Percentiles rank a stretch among this genome's conserved stretches.
phyloP scores from a whole-genome alignment of 2,888 invertebrate species.

The Acanthopleura granulata region DNA sequence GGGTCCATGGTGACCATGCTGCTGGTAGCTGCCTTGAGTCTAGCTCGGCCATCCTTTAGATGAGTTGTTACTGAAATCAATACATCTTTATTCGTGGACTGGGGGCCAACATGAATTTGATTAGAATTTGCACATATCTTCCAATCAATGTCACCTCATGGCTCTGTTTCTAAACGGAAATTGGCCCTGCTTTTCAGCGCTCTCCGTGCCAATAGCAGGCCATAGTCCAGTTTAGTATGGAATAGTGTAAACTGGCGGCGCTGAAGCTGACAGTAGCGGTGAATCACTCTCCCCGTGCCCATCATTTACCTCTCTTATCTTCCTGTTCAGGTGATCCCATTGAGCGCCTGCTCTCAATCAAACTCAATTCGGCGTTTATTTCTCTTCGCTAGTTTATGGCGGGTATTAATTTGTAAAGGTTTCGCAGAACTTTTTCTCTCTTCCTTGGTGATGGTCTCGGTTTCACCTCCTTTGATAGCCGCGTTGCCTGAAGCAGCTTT shows the following conservation, averaged over 20 bases:
- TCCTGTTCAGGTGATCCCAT: conserved; percentile 13
- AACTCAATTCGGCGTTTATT: conserved; percentile 16
- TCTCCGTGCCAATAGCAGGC: not conserved
- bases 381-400: conserved; percentile 2
- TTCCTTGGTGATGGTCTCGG: no score
- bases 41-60: conserved; percentile 4
- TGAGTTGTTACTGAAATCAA: not conserved
- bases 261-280: not conserved
- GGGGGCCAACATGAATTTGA: conserved; percentile 16
- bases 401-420: conserved; percentile 14
- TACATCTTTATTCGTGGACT: conserved; percentile 16
- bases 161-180: conserved; percentile 19
- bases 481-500: no score
- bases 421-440: not conserved
- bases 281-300: conserved; percentile 5
- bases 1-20: conserved; percentile 5
- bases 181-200: conserved; percentile 14
- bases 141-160: conserved; percentile 19
- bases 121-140: conserved; percentile 20
- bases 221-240: not conserved
- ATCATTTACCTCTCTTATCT: conserved; percentile 16
- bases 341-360: conserved; percentile 10
- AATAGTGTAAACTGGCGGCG: conserved; percentile 11
- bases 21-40: not conserved
- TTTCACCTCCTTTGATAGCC: no score